Evolutionary conservation across 1,140 invertebrate species (phyloP), one percentile per base, ranked within the genome.

Genomic region (Drosophila murphyi): DNA sequence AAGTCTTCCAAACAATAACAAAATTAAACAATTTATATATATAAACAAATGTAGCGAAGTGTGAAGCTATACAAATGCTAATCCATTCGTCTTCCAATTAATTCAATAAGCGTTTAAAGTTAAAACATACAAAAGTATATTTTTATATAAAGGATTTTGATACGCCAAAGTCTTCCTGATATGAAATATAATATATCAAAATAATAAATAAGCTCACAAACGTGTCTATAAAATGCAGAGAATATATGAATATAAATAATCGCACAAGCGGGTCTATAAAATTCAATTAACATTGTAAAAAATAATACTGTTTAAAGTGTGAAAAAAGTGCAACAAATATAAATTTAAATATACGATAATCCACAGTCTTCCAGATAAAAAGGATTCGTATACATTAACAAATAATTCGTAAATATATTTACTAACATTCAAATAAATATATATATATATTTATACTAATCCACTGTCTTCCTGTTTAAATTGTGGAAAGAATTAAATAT

Each of bases 81-180:
- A 90, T 90, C 78, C 82, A 79, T 74, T 20, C 51, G 82, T 90
- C 79, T 90, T 90, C 87, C 86, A 80, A 72, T 3, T 8, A 67
- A 50, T 54, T 60, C 20, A 63, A 76, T 71, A 61, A 61, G 12
- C 8, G 45, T 45, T 51, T 50, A 64, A 78, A 56, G 32, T 43
- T 51, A 51, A 63, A 31, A 29, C 43, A 51, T 55, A 32, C 68
- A 77, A 64, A 39, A 10, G 32, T 45, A 32, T 73, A 77, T 77
- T 80, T 88, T 78, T 82, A 43, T 82, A 82, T 29, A 37, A 55
- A 48, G 20, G 5, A 51, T 20, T 12, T 35, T 54, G 54, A 41
- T 34, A 37, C 3, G 4, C 10, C 10, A 32, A 20, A 48, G 10
- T 35, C 20, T 41, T 54, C 3, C 51, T 20, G 3, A 54, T n/a